Conservation (phyloP, 2,888 invertebrate species). For the Lingula anatina region DNA sequence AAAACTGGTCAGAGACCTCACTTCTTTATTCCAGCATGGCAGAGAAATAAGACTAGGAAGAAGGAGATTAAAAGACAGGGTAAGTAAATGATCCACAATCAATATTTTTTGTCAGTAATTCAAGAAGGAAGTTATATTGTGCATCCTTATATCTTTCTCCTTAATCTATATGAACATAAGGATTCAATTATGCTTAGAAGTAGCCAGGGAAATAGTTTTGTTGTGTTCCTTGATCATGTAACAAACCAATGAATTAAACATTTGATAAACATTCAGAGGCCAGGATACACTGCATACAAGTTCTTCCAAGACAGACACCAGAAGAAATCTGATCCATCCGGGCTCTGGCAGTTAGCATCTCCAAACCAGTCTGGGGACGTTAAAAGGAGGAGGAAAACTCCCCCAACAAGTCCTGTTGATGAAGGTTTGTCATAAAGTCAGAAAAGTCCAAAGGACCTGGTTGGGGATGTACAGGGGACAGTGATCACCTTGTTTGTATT, state of each 20-base stretch:
- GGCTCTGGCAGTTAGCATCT: slow-evolving; percentile 13
- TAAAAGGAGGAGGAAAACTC: slow-evolving; percentile 43
- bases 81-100: too few species aligned
- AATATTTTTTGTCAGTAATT: too few species aligned
- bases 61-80: slow-evolving; percentile 70
- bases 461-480: too few species aligned
- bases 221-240: too few species aligned
- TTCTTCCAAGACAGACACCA: slow-evolving; percentile 42
- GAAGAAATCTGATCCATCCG: slow-evolving; percentile 13
- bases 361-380: slow-evolving; percentile 25
- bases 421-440: too few species aligned
- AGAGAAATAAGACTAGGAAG: slow-evolving; percentile 79
- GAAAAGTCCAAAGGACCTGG: too few species aligned
- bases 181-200: too few species aligned
- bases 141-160: neutral
- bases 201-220: too few species aligned
- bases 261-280: slow-evolving; percentile 19
- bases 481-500: too few species aligned
- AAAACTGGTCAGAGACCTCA: too few species aligned
- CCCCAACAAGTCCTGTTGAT: slow-evolving; percentile 23
- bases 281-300: slow-evolving; percentile 34
- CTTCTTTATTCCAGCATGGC: slow-evolving; percentile 15
- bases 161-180: too few species aligned
- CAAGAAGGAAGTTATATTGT: neutral
- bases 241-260: neutral